Evolutionary conservation across 2,888 invertebrate genomes (phyloP), one percentile per base, ranked within the genome.

Genomic region (Boloria euphrosyne): DNA sequence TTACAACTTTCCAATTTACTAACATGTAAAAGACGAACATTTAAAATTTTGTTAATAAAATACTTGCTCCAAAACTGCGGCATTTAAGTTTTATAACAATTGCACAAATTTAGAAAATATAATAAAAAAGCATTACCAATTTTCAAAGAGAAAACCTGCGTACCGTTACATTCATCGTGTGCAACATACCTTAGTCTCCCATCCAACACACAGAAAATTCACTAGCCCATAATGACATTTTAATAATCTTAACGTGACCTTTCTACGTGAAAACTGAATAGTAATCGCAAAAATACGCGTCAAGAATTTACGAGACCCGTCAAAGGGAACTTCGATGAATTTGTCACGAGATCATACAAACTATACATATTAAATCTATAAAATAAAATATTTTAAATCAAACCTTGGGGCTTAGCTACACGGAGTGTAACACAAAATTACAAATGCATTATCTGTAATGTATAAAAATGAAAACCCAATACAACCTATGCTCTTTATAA

Each of bases 161-260:
- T 46, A 17, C 6, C 46, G 5, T 22, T 49, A 27, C 46, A 17
- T 50, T 38, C 17, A 67, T 57, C 52, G 58, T 58, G 65, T 54
- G 58, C 58, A 64, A 27, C 27, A 57, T 49, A 62, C 53, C 54
- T 52, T 54, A 51, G 46, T 60, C 44, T 57, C 57, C 27, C 44
- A 46, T 57, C 46, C 55, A 13, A 57, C 44, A 55, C 31, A 38
- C 46, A 60, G 46, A 51, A 44, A 62, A 53, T 53, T 67, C 67
- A 67, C 69, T 67, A 69, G 65, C 67, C 65, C 65, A 67, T 62
- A 65, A 64, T 53, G 57, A 69, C 62, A 65, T 57, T 57, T 54
- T 47, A 52, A 62, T 31, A 61, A 49, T 54, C 49, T 31, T 14
- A 44, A 55, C n/a, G 18, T 31, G 27, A 61, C 43, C 10, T 51